phyloP scores from a whole-genome alignment of 2,113 vertebrate species.

The Gopherus evgoodei region DNA sequence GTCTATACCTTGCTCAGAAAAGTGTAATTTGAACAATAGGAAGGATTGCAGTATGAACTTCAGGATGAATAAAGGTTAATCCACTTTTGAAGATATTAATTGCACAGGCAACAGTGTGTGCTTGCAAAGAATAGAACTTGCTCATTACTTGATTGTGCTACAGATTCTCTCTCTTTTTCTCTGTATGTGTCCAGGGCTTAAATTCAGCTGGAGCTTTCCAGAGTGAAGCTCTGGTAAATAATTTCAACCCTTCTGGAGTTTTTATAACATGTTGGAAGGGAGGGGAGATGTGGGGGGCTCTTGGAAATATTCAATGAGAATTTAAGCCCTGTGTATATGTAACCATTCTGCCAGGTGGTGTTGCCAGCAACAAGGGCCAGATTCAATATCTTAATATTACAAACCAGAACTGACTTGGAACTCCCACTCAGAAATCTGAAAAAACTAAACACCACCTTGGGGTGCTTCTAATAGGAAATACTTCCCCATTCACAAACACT shows the following conservation, averaged over 20 bases:
- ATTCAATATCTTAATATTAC: no score
- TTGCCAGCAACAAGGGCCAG: not conserved
- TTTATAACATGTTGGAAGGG: no score
- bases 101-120: rapidly evolving
- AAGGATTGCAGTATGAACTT: not conserved
- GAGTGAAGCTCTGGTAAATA: no score
- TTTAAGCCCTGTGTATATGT: not conserved
- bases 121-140: rapidly evolving
- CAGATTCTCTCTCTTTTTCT: not conserved
- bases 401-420: no score
- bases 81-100: not conserved
- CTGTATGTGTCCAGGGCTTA: not conserved
- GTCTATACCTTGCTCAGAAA: not conserved
- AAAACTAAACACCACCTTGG: no score
- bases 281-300: no score
- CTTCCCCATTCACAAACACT: no score
- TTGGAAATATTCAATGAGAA: no score
- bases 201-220: no score
- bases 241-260: no score
- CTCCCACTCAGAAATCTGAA: no score
- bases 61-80: not conserved
- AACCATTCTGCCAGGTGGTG: not conserved
- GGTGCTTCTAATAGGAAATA: no score
- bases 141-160: rapidly evolving
- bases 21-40: not conserved